These are phyloP conservation scores for Hybognathus amarus DNA, from an alignment of 2,797 vertebrate genomes.

Conservation along the genomic window DNA sequence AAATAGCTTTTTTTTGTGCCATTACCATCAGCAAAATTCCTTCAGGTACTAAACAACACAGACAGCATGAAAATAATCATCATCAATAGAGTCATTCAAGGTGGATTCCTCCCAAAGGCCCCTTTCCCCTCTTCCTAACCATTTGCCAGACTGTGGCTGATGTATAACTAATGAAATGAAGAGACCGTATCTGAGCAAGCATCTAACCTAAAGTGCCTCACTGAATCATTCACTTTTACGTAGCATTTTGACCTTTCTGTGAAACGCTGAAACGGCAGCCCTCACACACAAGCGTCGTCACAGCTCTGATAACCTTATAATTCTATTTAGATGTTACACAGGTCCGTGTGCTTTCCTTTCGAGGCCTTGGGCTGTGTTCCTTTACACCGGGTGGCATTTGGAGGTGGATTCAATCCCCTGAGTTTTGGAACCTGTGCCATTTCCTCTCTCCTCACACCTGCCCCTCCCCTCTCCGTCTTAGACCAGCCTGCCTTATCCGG, in stretches of 20 bases:
- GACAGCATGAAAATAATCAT: not conserved
- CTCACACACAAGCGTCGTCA: slow-evolving; percentile 23
- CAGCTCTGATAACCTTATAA: slow-evolving; percentile 13
- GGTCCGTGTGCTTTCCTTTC: not conserved
- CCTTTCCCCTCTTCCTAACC: not conserved
- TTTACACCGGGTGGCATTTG: slow-evolving; percentile 44
- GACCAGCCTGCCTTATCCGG: slow-evolving; percentile 60
- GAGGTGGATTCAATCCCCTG: slow-evolving; percentile 57
- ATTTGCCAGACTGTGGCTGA: not conserved
- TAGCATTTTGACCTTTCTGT: slow-evolving; percentile 15
- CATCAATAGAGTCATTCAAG: not conserved
- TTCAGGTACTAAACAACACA: not conserved
- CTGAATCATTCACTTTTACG: slow-evolving; percentile 7
- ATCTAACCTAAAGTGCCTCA: not conserved
- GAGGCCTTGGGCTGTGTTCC: slow-evolving; percentile 4
- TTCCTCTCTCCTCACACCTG: slow-evolving; percentile 49
- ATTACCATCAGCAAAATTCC: slow-evolving; percentile 4
- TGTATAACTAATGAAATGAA: slow-evolving; percentile 26
- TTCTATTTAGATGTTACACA: slow-evolving; percentile 24
- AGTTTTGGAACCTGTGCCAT: slow-evolving; percentile 65
- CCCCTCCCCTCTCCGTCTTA: slow-evolving; percentile 26
- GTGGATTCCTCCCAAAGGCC: slow-evolving; percentile 6
- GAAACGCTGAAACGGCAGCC: slow-evolving; percentile 22
- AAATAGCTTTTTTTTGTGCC: not conserved
- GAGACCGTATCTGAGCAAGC: not conserved